Conservation (phyloP, 2,888 invertebrate species). For the Ferrisia virgata region DNA sequence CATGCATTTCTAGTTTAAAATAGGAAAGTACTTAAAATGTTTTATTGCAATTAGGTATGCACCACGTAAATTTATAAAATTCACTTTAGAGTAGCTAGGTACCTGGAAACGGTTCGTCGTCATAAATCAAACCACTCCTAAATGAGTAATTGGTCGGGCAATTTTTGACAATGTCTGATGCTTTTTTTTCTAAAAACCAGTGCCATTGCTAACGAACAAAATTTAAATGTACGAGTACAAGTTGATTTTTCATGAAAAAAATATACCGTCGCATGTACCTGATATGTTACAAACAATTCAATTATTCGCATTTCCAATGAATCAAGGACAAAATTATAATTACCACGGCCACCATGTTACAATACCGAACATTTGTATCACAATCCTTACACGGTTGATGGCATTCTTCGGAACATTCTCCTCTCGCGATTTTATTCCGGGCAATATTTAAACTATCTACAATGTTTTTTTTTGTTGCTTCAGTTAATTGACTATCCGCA, state of each 20-base stretch:
- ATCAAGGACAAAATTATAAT: background rate
- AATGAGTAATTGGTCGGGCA: background rate
- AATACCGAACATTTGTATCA: background rate
- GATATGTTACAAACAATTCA: background rate
- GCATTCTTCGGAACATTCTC: background rate
- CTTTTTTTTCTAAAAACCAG: background rate
- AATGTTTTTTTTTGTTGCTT: background rate
- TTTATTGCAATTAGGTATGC: too few relatives aligned
- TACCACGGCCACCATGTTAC: background rate
- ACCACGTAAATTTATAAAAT: too few relatives aligned
- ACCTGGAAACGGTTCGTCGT: background rate
- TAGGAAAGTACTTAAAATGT: too few relatives aligned
- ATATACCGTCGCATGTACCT: background rate
- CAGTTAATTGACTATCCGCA: background rate
- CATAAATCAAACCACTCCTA: background rate
- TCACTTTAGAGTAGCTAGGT: too few relatives aligned
- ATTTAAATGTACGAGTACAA: background rate
- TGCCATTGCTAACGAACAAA: background rate
- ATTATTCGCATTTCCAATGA: background rate
- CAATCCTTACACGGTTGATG: background rate
- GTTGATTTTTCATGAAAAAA: background rate
- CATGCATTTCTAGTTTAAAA: background rate
- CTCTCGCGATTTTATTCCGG: background rate
- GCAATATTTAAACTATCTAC: background rate
- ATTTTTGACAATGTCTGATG: background rate